Evolutionary conservation across 2,797 vertebrate genomes (phyloP), one percentile per base, ranked within the genome.

Genomic region (Pterois miles): DNA sequence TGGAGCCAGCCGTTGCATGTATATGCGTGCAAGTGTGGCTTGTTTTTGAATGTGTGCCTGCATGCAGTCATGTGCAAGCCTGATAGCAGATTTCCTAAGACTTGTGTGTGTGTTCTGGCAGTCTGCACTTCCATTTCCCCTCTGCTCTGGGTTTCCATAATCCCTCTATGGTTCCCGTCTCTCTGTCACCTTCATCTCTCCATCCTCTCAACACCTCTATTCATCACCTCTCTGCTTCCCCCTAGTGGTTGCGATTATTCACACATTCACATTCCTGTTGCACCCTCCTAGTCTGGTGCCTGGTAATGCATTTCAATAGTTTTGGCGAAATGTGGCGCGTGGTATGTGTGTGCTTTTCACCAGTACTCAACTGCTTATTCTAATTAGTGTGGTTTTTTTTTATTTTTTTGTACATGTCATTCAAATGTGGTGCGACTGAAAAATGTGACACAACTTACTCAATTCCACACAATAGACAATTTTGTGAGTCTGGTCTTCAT

Each of bases 211-310:
- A 91, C 91, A 85, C 88, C 83, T 90, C 83, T 71, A 69, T 86
- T 91, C 81, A 83, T 92, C 86, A 82, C 91, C 89, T 92, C 93
- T 94, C 83, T 94, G 90, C 90, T 87, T 88, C 92, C 93, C 92
- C 92, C 93, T 94, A 85, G 86, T 91, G 93, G 93, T 81, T 65
- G 83, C 12, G 63, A 88, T 88, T 84, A 81, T 88, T 91, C 86
- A 87, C 88, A 91, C 91, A 74, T 88, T 84, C 65, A 76, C 65
- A 59, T 86, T 91, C 81, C 68, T 63, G 65, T 91, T 89, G 83
- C 90, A 82, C 78, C 86, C 68, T 85, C 74, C 22, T 66, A 83
- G 79, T 86, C 74, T 82, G 70, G 82, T 84, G 88, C 90, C 92
- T 91, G 92, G 89, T 81, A 71, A 87, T 82, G 74, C 80, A 84